Conservation (phyloP, 2,888 invertebrate species). For the Lymantria monacha region DNA sequence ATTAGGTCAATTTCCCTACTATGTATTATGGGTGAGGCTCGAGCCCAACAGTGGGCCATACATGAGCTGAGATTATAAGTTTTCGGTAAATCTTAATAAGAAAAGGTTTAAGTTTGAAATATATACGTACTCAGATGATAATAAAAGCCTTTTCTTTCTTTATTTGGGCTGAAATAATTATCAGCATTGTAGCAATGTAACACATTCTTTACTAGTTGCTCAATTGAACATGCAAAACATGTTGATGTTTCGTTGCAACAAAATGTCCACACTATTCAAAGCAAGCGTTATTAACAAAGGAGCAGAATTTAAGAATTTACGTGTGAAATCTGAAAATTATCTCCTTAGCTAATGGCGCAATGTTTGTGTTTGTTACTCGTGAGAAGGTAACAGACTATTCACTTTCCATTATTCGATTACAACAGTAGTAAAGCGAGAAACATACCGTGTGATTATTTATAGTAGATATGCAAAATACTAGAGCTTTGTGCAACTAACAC, state of each 20-base stretch:
- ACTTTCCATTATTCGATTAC: slow-evolving; percentile 38
- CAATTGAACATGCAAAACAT: background rate
- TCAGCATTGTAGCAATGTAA: too few species aligned
- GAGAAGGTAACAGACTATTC: slow-evolving; percentile 35
- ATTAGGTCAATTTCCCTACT: too few species aligned
- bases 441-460: slow-evolving; percentile 26
- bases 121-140: too few species aligned
- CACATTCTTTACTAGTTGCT: background rate
- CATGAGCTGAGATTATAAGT: too few species aligned
- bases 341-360: slow-evolving; percentile 20
- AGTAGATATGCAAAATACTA: slow-evolving; percentile 28
- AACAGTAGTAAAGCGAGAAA: slow-evolving; percentile 28
- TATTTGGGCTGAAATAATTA: too few species aligned
- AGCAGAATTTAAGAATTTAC: slow-evolving; percentile 14
- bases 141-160: too few species aligned
- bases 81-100: too few species aligned
- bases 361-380: slow-evolving; percentile 36
- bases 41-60: too few species aligned
- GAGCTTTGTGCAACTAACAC: slow-evolving; percentile 19
- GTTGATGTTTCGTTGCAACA: background rate
- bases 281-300: slow-evolving; percentile 7
- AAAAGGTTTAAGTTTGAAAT: too few species aligned
- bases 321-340: slow-evolving; percentile 29
- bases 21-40: too few species aligned
- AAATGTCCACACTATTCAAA: background rate